Percentiles rank a stretch among this genome's conserved stretches.
Evolutionary conservation across 2,113 vertebrate species (phyloP).

Genomic region (Limanda limanda): DNA sequence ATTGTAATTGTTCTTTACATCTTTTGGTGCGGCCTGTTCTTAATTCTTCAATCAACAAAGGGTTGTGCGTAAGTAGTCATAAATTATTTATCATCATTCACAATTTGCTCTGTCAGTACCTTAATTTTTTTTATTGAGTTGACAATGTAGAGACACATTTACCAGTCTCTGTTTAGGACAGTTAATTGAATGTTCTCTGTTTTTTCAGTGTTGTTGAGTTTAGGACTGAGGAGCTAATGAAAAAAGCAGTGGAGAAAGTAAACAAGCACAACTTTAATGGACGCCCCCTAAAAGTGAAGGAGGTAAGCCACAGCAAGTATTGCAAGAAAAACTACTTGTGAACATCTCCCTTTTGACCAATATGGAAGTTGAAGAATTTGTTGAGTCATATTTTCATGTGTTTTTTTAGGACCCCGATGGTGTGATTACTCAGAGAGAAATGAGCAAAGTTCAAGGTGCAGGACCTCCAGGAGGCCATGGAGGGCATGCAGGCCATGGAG

Average conservation of each 20-base stretch:
- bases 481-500: too few relatives aligned
- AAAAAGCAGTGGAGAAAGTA: conserved; percentile 95
- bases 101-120: not conserved
- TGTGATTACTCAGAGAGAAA: conserved; percentile 92
- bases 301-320: conserved; percentile 78
- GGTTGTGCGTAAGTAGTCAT: conserved; percentile 95
- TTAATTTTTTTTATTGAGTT: too few relatives aligned
- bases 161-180: not conserved
- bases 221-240: conserved; percentile 98
- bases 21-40: conserved; percentile 60
- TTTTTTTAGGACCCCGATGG: conserved; percentile 90
- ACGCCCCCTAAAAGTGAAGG: conserved; percentile 96
- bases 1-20: conserved; percentile 62
- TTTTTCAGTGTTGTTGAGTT: conserved; percentile 93
- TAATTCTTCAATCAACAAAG: conserved; percentile 80
- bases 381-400: not conserved
- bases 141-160: not conserved
- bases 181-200: not conserved
- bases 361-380: not conserved
- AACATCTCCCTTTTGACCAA: not conserved
- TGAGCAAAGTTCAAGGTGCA: conserved; percentile 85
- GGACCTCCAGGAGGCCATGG: conserved; percentile 79
- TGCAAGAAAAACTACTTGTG: not conserved
- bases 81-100: not conserved
- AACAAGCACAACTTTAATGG: conserved; percentile 97